Base-by-base conservation (phyloP, 2,797 vertebrate genomes). In the Artibeus jamaicensis region DNA sequence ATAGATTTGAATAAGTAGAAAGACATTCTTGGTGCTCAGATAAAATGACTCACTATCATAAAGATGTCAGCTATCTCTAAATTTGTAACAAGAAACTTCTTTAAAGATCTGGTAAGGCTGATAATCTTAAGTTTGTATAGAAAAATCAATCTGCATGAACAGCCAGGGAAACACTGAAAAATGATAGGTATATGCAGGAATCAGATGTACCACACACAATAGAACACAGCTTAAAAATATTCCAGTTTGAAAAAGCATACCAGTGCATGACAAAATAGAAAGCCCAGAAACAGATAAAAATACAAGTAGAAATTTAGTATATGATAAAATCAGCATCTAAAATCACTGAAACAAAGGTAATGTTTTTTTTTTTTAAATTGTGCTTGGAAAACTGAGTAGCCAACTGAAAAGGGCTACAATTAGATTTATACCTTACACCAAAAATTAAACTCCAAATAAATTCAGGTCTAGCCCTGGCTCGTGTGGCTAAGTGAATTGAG, bases 31-130 rank as follows among this genome's bases (percentile, higher is more conserved):
- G 91, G 73, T 71, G 70, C 39, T 95, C 83, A 26, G 18, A 86
- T 12, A 86, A 81, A 21, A 87, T 88, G 71, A 88, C 32, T 92
- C 62, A 88, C 4, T 18, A 82, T 85, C 53, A 87, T 81, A 81
- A 93, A 95, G 32, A 82, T 65, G 29, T 26, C 29, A 86, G 39
- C 79, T 83, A 21, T 89, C 57, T 86, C 34, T 83, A 88, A 77
- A 81, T 77, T 81, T 76, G 32, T 78, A 92, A 82, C 39, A 97
- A 50, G 44, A 76, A 94, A 7, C 34, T 81, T 77, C 14, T 84
- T 92, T 79, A 89, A 90, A 78, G 70, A 83, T 18, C 18, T 93
- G 85, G 22, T 50, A 81, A 92, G 53, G n/a, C 5, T 44, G 71
- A 74, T 74, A 50, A 50, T 93, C 73, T 79, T 62, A 94, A 95